A percentile compares a stretch with the other conserved stretches of the same genome.
Conservation (phyloP, 2,113 vertebrate genomes). For the Platycercus adscitus region DNA sequence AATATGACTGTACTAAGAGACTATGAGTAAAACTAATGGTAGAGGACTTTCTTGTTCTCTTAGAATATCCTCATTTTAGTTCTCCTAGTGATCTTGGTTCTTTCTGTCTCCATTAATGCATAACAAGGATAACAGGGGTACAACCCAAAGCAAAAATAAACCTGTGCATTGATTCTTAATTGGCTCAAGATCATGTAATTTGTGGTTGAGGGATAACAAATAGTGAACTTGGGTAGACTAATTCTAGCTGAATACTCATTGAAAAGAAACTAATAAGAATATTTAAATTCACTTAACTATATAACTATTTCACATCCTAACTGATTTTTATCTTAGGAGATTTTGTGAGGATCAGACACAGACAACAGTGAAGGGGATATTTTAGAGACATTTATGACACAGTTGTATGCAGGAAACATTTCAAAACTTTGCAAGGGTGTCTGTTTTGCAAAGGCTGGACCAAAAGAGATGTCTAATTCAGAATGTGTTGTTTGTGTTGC, state of each 20-base stretch:
- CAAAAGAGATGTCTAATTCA: not conserved
- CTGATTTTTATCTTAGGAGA: not conserved
- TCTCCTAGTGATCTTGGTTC: not conserved
- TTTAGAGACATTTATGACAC: not conserved
- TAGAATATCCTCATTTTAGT: not conserved
- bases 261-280: not conserved
- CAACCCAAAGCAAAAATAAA: slow-evolving; percentile 2
- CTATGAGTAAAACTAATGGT: not conserved
- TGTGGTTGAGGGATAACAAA: not conserved
- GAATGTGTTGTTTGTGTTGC: not conserved
- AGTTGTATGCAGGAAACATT: not conserved
- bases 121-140: not conserved
- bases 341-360: not conserved
- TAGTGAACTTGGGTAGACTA: not conserved
- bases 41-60: not conserved
- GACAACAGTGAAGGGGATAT: not conserved
- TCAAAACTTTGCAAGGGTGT: not conserved
- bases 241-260: not conserved
- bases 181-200: not conserved
- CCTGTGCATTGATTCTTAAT: not conserved
- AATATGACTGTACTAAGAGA: not conserved
- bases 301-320: not conserved
- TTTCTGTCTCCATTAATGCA: not conserved
- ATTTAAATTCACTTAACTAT: not conserved
- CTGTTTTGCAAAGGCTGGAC: not conserved